Percentiles rank a stretch among this genome's conserved stretches.
Evolutionary conservation across 2,113 vertebrate genomes (phyloP).

Genomic region (Prunella himalayana): DNA sequence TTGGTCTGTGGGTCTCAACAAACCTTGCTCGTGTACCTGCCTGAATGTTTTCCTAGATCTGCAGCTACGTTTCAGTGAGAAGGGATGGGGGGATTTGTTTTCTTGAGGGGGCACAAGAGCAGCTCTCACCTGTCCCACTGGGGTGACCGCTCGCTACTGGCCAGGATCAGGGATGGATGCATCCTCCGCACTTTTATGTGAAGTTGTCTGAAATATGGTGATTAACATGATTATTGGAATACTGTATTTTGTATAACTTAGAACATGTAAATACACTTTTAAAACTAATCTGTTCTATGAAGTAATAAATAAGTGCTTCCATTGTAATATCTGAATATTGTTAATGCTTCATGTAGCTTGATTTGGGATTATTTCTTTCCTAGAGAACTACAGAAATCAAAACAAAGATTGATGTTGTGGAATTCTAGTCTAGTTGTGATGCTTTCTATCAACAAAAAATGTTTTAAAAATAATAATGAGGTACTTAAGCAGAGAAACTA

Average conservation of each 20-base stretch:
- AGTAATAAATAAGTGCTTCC: constrained; percentile 69
- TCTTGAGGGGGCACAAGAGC: background rate
- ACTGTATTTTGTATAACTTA: constrained; percentile 69
- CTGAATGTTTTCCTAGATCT: constrained; percentile 50
- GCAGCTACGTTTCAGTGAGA: background rate
- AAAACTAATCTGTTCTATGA: constrained; percentile 65
- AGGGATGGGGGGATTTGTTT: background rate
- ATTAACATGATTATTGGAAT: constrained; percentile 63
- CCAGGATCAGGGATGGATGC: background rate
- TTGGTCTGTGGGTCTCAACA: constrained; percentile 50
- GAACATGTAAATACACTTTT: constrained; percentile 68
- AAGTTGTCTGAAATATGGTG: constrained; percentile 54
- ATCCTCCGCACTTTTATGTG: constrained; percentile 47
- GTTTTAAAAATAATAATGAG: constrained; percentile 26
- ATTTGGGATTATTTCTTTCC: constrained; percentile 43
- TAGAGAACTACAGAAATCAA: constrained; percentile 55
- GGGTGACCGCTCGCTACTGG: background rate
- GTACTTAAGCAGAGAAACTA: constrained; percentile 50
- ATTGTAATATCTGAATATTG: constrained; percentile 64
- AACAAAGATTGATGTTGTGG: constrained; percentile 62
- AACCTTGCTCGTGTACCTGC: constrained; percentile 48
- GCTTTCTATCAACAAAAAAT: constrained; percentile 46
- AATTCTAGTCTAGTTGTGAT: constrained; percentile 60
- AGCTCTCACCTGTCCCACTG: background rate
- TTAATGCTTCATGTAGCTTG: constrained; percentile 66